Evolutionary conservation across 2,113 vertebrate species (phyloP), one percentile per base, ranked within the genome.

Genomic region (Tor tambroides): DNA sequence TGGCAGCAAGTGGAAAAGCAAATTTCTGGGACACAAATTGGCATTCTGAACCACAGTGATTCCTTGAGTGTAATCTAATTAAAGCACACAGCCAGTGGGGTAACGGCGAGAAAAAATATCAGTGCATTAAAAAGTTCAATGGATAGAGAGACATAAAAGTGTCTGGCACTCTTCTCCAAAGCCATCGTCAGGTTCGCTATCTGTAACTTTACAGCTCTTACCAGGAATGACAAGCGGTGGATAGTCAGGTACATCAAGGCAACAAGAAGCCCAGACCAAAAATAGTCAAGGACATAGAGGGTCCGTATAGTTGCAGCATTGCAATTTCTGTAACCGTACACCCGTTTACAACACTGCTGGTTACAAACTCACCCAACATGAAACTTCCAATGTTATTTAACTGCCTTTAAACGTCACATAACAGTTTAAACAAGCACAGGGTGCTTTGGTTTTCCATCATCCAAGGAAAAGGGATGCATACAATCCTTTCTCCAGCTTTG

Each of bases 1-100:
- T 93, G 91, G 89, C 90, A 51, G 90, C 88, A 87, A 80, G 87
- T 88, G 88, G 88, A 92, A 93, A 91, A 92, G 91, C 90, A 92
- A 88, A 93, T 95, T 94, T 94, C 92, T 93, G 91, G 91, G 90
- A 93, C 90, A 92, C 90, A 93, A 93, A 94, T 92, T 94, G 92
- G 89, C 92, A 92, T 94, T 90, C 85, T 92, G 91, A 93, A 90
- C 91, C 88, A 89, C 80, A 86, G 91, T 92, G 92, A 91, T 91
- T 92, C 86, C 90, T 93, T 74, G 87, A 88, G 88, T 91, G 91
- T 93, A 92, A 94, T 95, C 92, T 91, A 93, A 94, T 94, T 94
- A 94, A 92, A 92, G 91, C 88, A 94, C 92, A 93, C 88, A 92
- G 93, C 93, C 92, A 91, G 91, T 92, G 91, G 93, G 90, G 78